Conservation (phyloP, 1,140 invertebrate species). For the Aphelenchoides avenae region DNA sequence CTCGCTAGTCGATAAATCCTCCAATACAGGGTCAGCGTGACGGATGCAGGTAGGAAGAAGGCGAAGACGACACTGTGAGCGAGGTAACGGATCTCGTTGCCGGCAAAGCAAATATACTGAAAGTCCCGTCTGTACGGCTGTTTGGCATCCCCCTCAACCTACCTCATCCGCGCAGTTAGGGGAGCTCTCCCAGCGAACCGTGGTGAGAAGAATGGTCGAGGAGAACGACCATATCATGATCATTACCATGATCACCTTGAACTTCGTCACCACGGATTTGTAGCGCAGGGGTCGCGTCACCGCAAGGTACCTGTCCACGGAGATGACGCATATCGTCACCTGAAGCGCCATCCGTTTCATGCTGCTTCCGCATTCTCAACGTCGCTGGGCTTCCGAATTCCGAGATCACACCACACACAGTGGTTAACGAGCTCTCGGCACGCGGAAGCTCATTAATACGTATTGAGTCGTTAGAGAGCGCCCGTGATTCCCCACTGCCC, state of each 20-base stretch:
- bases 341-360: slow-evolving; percentile 12
- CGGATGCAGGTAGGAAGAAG: slow-evolving; percentile 55
- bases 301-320: slow-evolving; percentile 64
- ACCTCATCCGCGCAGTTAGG: slow-evolving; percentile 27
- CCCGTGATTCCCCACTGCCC: no score
- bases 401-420: no score
- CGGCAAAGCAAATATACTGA: slow-evolving; percentile 54
- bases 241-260: slow-evolving; percentile 54
- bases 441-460: no score
- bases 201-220: slow-evolving; percentile 49
- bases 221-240: slow-evolving; percentile 78
- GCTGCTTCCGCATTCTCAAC: no score
- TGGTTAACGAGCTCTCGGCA: no score
- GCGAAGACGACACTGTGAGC: slow-evolving; percentile 58
- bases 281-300: slow-evolving; percentile 64
- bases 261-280: slow-evolving; percentile 60
- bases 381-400: no score
- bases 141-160: neutral
- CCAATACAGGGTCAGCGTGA: slow-evolving; percentile 58
- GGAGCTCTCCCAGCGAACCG: slow-evolving; percentile 51
- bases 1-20: slow-evolving; percentile 54
- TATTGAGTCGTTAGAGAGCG: no score
- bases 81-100: slow-evolving; percentile 58
- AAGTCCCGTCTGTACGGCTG: slow-evolving; percentile 11
- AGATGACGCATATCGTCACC: slow-evolving; percentile 62